Conservation (phyloP, 2,888 invertebrate genomes). For the Exocentrus adspersus region DNA sequence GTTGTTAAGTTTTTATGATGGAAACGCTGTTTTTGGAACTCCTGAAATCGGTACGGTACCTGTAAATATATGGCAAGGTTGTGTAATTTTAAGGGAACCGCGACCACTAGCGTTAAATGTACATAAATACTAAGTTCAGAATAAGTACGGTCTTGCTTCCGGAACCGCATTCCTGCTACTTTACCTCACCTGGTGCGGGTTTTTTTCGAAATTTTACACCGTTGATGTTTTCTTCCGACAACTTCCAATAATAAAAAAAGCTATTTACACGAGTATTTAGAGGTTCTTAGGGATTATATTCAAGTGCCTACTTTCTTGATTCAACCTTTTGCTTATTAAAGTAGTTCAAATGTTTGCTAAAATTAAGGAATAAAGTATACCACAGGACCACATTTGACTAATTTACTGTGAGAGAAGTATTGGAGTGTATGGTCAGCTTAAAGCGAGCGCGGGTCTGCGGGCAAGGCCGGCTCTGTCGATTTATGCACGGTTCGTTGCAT, state of each 20-base stretch:
- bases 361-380: too few relatives aligned
- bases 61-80: conserved; percentile 24
- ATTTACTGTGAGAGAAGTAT: too few relatives aligned
- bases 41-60: neutral
- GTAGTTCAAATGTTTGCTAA: too few relatives aligned
- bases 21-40: conserved; percentile 49
- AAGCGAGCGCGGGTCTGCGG: neutral
- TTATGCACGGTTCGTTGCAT: too few relatives aligned
- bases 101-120: conserved; percentile 6
- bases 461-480: neutral
- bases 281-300: neutral
- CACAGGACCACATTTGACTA: too few relatives aligned
- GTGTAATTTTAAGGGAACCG: conserved; percentile 6
- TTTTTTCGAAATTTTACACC: neutral
- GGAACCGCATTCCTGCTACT: neutral
- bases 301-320: neutral
- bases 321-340: neutral
- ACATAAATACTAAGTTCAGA: conserved; percentile 4
- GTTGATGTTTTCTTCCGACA: neutral
- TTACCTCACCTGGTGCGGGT: too few relatives aligned
- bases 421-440: neutral
- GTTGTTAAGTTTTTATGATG: conserved; percentile 38
- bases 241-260: neutral
- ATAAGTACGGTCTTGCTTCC: conserved; percentile 1
- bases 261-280: neutral